Evolutionary conservation across 2,888 invertebrate genomes (phyloP).

Genomic region (Acanthococcus lagerstroemiae): DNA sequence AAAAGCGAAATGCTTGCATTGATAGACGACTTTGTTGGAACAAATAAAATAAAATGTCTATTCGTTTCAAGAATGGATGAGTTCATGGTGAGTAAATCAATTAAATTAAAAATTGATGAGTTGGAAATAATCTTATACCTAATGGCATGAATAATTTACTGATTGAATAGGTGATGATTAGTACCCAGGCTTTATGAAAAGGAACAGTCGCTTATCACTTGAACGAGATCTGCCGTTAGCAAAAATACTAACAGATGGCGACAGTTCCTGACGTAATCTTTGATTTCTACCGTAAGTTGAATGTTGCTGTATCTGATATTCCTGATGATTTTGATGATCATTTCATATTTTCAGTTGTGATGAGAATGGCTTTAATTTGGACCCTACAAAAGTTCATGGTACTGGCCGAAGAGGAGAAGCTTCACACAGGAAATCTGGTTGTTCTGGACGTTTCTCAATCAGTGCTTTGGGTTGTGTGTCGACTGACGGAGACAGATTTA

Average conservation of each 20-base stretch:
- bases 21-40: neutral
- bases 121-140: neutral
- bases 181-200: neutral
- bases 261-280: neutral
- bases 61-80: neutral
- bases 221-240: neutral
- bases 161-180: neutral
- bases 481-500: constrained; percentile 35
- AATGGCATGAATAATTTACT: neutral
- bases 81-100: neutral
- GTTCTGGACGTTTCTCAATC: constrained; percentile 37
- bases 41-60: neutral
- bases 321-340: neutral
- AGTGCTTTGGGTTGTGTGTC: constrained; percentile 37
- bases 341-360: neutral
- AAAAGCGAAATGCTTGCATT: neutral
- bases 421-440: constrained; percentile 36
- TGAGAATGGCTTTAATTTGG: constrained; percentile 34
- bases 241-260: neutral
- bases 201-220: neutral
- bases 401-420: constrained; percentile 37
- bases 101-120: too few relatives aligned
- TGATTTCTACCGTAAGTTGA: neutral
- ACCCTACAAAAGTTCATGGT: constrained; percentile 36
- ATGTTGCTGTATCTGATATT: neutral